Evolutionary conservation across 2,797 vertebrate species (phyloP), one percentile per base, ranked within the genome.

Genomic region (Mus spretus): DNA sequence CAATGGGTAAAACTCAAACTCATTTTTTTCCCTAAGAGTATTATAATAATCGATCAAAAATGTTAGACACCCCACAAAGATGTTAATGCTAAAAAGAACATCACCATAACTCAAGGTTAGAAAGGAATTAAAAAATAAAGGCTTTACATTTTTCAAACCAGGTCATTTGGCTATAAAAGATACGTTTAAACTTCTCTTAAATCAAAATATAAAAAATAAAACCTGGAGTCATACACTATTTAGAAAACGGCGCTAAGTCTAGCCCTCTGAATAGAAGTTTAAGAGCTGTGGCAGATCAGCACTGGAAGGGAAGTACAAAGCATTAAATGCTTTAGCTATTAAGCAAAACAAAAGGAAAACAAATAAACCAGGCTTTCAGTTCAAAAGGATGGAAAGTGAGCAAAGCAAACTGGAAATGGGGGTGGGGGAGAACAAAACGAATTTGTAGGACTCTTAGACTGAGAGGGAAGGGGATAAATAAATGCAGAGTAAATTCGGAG

Each of bases 281-380:
- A 97, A 37, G 96, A 95, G 93, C 92, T 95, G 94, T 92, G 83
- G 90, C 90, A 83, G 90, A 86, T 92, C 67, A 12, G 26, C 82
- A 90, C 74, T 65, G 6, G 6, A 40, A 96, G 74, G 88, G 92
- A 90, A 96, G 97, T n/a, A 65, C 67, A 91, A 40, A 93, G 91
- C 53, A 84, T 77, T 92, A 94, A 97, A 50, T 47, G 92, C 28
- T 75, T 93, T 92, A 74, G 63, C 92, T 96, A 97, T 97, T 97
- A 97, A 94, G 67, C 53, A 96, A 94, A 63, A 93, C 93, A 92
- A 96, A 94, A 97, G 65, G 44, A 78, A 97, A 97, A 95, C 44
- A 90, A 95, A 95, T 88, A 75, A 91, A 83, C 44, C 53, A 79
- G 87, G 86, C 91, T 78, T 86, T 85, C 63, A 80, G 44, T 31